Base-by-base conservation (phyloP, 2,888 invertebrate genomes). In the Scotopteryx bipunctaria region DNA sequence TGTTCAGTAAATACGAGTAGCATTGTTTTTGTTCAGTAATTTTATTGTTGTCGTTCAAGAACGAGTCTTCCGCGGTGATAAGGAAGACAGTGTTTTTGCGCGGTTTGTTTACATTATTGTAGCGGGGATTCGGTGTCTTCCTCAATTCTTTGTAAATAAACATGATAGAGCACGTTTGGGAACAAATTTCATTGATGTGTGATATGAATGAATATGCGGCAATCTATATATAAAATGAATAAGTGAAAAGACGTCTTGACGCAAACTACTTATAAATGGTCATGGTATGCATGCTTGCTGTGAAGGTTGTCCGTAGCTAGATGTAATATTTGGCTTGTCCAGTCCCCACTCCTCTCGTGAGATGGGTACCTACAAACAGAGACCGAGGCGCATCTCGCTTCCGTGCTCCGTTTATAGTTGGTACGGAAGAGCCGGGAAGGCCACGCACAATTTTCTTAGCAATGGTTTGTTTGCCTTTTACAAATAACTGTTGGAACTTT, bases 321-420 rank as follows among this genome's bases (percentile, higher is more conserved):
- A n/a, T n/a, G n/a, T 15, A 32, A 32, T 14, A 1, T 32, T 32
- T 15, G 15, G 14, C 32, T 32, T 32, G 8, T 32, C 8, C 14
- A 15, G 15, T 32, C 8, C 8, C 8, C 8, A 19, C 57, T 19
- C 9, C 9, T 42, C 8, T 49, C 35, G 42, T 19, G n/a, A 65
- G 64, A 62, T 69, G 64, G 40, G 63, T 21, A 15, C 11, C 19
- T 40, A 35, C 38, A 40, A 36, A 31, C 36, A 44, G 53, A 41
- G 48, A 36, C 15, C 14, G 46, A 57, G 57, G 55, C 64, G 63
- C 67, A 68, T 73, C 77, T 68, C 69, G 70, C 80, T 87, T 88
- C 88, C 88, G 84, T 76, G 69, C 63, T 77, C 86, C 78, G 78
- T 81, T 81, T 87, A 85, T 85, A 86, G 86, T 76, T 71, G 59